Percentiles rank a stretch among this genome's conserved stretches.
These are phyloP conservation scores for Micoletzkya japonica DNA, from an alignment of 2,888 invertebrate genomes.

Conservation along the genomic window DNA sequence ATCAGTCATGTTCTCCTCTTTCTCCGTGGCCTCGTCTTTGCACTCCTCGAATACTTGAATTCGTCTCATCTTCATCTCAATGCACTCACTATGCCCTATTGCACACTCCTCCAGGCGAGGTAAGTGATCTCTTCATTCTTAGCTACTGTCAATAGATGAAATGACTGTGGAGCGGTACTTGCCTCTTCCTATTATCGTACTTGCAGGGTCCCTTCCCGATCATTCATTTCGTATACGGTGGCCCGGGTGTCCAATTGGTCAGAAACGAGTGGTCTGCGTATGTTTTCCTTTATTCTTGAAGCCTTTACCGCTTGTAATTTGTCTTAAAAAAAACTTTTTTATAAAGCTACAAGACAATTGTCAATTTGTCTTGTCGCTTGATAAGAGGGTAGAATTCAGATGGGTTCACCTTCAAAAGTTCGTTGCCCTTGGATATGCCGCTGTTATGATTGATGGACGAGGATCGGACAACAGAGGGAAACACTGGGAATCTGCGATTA, in stretches of 20 bases:
- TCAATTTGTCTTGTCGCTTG: too few relatives aligned
- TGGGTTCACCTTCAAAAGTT: constrained; percentile 80
- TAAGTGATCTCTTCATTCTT: too few relatives aligned
- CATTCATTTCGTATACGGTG: constrained; percentile 93
- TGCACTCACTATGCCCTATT: constrained; percentile 18
- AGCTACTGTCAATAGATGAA: too few relatives aligned
- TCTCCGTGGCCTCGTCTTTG: neutral
- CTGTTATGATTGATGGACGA: constrained; percentile 89
- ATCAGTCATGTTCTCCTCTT: neutral
- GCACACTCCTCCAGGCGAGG: too few relatives aligned
- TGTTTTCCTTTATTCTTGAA: constrained; percentile 25
- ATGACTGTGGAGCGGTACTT: too few relatives aligned
- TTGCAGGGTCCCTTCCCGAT: constrained; percentile 76
- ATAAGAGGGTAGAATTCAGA: constrained; percentile 29
- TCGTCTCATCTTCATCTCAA: neutral
- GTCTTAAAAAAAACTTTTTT: constrained; percentile 10
- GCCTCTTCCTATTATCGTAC: too few relatives aligned
- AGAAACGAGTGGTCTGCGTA: constrained; percentile 72
- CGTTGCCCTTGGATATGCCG: constrained; percentile 92
- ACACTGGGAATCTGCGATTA: constrained; percentile 86
- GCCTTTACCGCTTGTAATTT: neutral
- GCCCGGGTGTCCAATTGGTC: constrained; percentile 95
- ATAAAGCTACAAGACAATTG: neutral
- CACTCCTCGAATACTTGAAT: neutral
- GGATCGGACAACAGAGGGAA: constrained; percentile 92